Percentiles rank a stretch among this genome's conserved stretches.
These are phyloP conservation scores for Pocillopora grandis DNA, from an alignment of 92 coral and sea anemone species.

Conservation along the genomic window DNA sequence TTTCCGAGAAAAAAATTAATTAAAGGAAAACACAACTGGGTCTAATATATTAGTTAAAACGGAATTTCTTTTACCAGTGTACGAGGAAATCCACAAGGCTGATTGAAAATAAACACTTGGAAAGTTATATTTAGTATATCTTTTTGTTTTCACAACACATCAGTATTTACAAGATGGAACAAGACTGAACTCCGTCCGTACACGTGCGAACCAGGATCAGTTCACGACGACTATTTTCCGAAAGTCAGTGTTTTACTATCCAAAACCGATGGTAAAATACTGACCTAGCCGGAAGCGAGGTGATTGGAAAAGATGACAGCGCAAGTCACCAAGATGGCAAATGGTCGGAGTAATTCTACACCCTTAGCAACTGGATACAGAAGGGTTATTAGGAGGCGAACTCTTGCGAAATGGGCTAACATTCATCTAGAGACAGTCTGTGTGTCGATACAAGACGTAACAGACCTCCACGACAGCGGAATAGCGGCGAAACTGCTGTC, in stretches of 20 bases:
- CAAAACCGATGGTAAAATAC: background rate
- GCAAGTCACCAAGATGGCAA: constrained; percentile 6
- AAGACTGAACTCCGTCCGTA: constrained; percentile 13
- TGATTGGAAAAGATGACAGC: constrained; percentile 16
- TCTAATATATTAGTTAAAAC: background rate
- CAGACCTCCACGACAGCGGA: constrained; percentile 65
- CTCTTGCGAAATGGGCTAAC: constrained; percentile 94
- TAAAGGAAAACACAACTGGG: no score
- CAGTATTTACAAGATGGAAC: constrained; percentile 10
- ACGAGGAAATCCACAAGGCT: background rate
- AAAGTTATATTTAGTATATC: background rate
- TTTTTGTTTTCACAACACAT: background rate
- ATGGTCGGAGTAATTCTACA: constrained; percentile 5
- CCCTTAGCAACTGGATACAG: constrained; percentile 45
- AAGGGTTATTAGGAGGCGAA: constrained; percentile 77
- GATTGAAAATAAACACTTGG: background rate
- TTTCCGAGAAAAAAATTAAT: no score
- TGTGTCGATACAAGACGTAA: constrained; percentile 68
- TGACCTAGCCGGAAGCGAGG: background rate
- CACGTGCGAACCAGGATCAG: background rate
- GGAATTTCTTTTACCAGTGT: background rate
- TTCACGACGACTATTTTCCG: background rate
- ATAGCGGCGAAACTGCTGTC: constrained; percentile 61
- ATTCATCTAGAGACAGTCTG: constrained; percentile 50
- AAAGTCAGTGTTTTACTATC: no score